Base-by-base conservation (phyloP, 2,113 vertebrate genomes). In the Aplodontia rufa region DNA sequence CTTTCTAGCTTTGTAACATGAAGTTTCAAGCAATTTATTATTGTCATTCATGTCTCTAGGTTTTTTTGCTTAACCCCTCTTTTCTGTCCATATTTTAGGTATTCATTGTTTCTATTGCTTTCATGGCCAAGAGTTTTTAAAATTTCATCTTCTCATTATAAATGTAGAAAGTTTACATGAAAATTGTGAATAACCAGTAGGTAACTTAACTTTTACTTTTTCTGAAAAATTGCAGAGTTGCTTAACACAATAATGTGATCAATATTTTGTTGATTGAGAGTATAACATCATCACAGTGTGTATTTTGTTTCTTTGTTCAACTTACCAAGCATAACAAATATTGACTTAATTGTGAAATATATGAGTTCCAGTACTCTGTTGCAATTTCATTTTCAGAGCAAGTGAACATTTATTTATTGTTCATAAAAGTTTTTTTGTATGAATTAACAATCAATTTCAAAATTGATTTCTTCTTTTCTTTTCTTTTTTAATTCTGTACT, bases 171-270 rank as follows among this genome's bases (percentile, higher is more conserved):
- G 28, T 83, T 37, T 92, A 75, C 79, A 6, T 92, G 49, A 92
- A 80, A 91, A 74, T 76, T 83, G n/a, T 82, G n/a, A 80, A 62
- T 66, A 88, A 89, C 58, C 30, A 83, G n/a, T 64, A 79, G 83
- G 83, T 35, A 0, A 64, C 87, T 47, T 87, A 74, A 42, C 94
- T 97, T 97, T 97, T 95, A 88, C 78, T 51, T 51, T 55, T 71
- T 93, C 62, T 92, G n/a, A n/a, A n/a, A n/a, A 49, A 84, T 97
- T 97, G 51, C 6, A 82, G 49, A 95, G 98, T 86, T 97, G 76
- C 74, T 26, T 89, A 97, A 95, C 68, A 87, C 51, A 91, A 37
- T 0, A 42, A 30, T 95, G 42, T 97, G 58, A 92, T 97, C 85
- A 93, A 24, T 94, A 94, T 51, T 97, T 86, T 88, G 72, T 69